These are phyloP conservation scores for Pipra filicauda DNA, from an alignment of 2,113 vertebrate species.

Conservation along the genomic window DNA sequence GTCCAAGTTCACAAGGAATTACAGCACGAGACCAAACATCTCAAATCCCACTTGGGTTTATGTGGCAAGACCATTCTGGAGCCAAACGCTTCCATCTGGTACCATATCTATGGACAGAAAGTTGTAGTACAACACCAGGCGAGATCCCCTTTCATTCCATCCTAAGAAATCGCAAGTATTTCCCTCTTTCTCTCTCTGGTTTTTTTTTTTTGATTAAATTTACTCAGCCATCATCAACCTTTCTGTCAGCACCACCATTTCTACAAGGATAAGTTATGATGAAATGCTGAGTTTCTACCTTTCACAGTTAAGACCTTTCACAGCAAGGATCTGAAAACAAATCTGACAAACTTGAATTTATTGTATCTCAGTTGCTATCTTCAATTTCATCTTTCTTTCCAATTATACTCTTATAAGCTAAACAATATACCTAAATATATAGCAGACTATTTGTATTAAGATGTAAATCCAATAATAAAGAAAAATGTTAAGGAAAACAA, in stretches of 20 bases:
- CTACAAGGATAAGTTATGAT: not conserved
- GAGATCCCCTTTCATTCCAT: not conserved
- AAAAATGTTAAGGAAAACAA: constrained; percentile 50
- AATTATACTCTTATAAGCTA: not conserved
- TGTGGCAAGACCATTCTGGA: not conserved
- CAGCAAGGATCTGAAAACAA: not conserved
- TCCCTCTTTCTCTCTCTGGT: accelerated
- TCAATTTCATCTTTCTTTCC: not conserved
- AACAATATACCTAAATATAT: constrained; percentile 4
- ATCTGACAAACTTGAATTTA: not conserved
- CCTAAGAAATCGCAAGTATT: not conserved
- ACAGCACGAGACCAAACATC: not conserved
- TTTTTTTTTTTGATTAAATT: not conserved
- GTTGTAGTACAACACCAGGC: not conserved
- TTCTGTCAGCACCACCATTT: not conserved
- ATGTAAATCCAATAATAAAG: constrained; percentile 30
- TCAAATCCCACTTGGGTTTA: not conserved
- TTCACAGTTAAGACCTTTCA: not conserved
- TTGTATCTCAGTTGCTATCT: not conserved
- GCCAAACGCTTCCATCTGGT: not conserved
- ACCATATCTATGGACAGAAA: not conserved
- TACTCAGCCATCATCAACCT: not conserved
- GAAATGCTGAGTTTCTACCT: not conserved
- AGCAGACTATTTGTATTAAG: constrained; percentile 4
- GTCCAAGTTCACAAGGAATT: not conserved